Evolutionary conservation across 2,797 vertebrate species (phyloP).

Genomic region (Enteromius anoplus): DNA sequence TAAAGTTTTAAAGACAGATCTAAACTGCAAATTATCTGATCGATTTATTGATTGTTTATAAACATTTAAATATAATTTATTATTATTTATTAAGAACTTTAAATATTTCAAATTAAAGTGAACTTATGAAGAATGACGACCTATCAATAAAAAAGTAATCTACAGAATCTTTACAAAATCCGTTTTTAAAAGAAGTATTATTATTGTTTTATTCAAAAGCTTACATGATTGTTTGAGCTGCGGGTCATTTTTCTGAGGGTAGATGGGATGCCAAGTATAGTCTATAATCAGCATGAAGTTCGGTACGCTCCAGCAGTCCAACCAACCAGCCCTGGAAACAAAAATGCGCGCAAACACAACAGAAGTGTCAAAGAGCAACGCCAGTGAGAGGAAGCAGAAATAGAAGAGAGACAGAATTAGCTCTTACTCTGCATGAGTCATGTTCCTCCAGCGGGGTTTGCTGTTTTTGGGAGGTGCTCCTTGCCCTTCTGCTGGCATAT

Average conservation of each 20-base stretch:
- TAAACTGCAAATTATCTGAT: background rate
- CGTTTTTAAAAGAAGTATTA: background rate
- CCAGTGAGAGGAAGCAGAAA: background rate
- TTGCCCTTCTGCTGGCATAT: slow-evolving; percentile 84
- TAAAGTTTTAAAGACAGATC: background rate
- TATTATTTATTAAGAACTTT: no score
- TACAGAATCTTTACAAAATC: background rate
- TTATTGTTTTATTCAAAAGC: slow-evolving; percentile 59
- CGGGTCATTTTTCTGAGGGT: slow-evolving; percentile 95
- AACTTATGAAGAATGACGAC: background rate
- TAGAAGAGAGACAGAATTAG: background rate
- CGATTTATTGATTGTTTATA: background rate
- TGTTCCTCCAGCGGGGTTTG: slow-evolving; percentile 93
- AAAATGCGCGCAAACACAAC: slow-evolving; percentile 9
- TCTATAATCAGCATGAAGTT: slow-evolving; percentile 93
- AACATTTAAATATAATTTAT: background rate
- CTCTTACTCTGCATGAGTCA: slow-evolving; percentile 92
- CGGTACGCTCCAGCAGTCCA: slow-evolving; percentile 98
- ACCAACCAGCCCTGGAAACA: slow-evolving; percentile 87
- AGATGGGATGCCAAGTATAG: slow-evolving; percentile 98
- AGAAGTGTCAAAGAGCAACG: background rate
- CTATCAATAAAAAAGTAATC: background rate
- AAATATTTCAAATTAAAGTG: background rate
- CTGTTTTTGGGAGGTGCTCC: slow-evolving; percentile 80
- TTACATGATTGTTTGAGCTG: slow-evolving; percentile 95